Conservation (phyloP, 1,140 invertebrate genomes). For the Drosophila watanabei region DNA sequence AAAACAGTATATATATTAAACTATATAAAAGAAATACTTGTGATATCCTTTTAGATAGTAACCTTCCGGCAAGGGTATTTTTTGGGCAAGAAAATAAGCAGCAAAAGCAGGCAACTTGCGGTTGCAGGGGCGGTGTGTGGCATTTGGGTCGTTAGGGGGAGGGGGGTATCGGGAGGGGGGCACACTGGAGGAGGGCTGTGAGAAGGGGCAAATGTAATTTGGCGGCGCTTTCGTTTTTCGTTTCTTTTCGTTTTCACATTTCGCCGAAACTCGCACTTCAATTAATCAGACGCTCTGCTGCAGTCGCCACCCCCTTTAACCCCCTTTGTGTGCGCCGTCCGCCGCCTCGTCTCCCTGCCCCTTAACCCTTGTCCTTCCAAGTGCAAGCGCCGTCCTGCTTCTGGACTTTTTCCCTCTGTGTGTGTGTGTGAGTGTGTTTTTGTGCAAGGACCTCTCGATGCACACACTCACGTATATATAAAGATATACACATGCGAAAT, state of each 20-base stretch:
- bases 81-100: slow-evolving; percentile 21
- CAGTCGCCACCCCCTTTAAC: slow-evolving; percentile 35
- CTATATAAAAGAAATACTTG: too few species aligned
- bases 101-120: slow-evolving; percentile 34
- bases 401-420: slow-evolving; percentile 46
- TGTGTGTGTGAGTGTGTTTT: slow-evolving; percentile 30
- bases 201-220: slow-evolving; percentile 64
- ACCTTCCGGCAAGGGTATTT: slow-evolving; percentile 3
- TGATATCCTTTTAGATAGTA: not conserved
- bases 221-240: slow-evolving; percentile 63
- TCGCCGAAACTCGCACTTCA: slow-evolving; percentile 78
- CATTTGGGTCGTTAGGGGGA: not conserved
- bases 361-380: slow-evolving; percentile 40
- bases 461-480: slow-evolving; percentile 21
- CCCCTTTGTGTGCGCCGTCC: slow-evolving; percentile 11
- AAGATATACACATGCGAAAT: slow-evolving; percentile 14
- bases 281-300: slow-evolving; percentile 76
- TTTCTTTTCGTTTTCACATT: slow-evolving; percentile 59
- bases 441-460: slow-evolving; percentile 41
- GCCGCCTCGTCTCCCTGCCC: not conserved
- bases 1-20: not conserved
- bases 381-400: slow-evolving; percentile 50
- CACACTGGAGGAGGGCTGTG: slow-evolving; percentile 5
- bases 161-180: not conserved
- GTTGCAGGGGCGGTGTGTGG: slow-evolving; percentile 15